A percentile compares a stretch with the other conserved stretches of the same genome.
Evolutionary conservation across 2,888 invertebrate genomes (phyloP).

Genomic region (Creontiades dilutus): DNA sequence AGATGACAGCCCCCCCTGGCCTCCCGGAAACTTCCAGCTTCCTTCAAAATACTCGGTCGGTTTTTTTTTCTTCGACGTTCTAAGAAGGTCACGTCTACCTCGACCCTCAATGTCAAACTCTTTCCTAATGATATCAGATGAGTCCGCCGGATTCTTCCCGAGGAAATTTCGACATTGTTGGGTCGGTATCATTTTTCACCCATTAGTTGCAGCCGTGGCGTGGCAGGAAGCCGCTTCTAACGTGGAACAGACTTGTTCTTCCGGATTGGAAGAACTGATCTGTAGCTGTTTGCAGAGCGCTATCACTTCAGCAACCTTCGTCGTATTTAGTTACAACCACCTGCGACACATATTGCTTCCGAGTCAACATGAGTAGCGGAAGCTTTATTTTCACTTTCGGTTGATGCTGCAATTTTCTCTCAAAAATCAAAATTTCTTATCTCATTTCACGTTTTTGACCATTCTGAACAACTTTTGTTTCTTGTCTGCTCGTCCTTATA

Average conservation of each 20-base stretch:
- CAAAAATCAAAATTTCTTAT: too few species aligned
- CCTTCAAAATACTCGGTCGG: not conserved
- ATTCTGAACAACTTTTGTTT: too few species aligned
- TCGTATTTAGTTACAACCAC: too few species aligned
- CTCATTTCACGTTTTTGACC: too few species aligned
- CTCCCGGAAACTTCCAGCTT: slow-evolving; percentile 24
- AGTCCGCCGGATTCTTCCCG: not conserved
- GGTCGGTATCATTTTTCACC: slow-evolving; percentile 4
- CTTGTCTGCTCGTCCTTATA: too few species aligned
- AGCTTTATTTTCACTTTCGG: too few species aligned
- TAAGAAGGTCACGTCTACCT: not conserved
- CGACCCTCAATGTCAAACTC: not conserved
- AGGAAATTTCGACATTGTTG: not conserved
- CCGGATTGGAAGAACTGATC: not conserved
- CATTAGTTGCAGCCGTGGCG: not conserved
- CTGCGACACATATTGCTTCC: too few species aligned
- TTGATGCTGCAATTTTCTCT: too few species aligned
- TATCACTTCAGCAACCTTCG: too few species aligned
- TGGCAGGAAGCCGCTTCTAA: not conserved
- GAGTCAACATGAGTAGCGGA: too few species aligned
- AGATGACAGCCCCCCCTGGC: not conserved
- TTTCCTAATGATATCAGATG: slow-evolving; percentile 37
- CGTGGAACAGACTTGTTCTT: not conserved
- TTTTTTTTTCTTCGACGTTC: slow-evolving; percentile 11
- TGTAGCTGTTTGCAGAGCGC: too few species aligned